Evolutionary conservation across 2,113 vertebrate genomes (phyloP).

Genomic region (Mugil cephalus): DNA sequence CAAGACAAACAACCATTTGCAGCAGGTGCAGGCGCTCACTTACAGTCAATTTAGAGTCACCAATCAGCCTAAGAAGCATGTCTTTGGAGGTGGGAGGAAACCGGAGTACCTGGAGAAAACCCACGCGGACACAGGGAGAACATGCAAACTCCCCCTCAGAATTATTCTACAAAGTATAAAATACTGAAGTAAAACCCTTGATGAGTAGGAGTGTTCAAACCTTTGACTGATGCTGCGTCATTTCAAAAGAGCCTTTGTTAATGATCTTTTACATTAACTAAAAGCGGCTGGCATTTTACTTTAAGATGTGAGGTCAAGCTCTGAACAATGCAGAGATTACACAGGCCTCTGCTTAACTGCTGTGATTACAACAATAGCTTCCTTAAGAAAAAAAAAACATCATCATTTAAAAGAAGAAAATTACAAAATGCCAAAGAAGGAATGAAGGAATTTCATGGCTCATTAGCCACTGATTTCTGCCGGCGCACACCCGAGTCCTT

Average conservation of each 20-base stretch:
- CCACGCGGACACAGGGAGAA: no score
- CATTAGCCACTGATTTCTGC: slow-evolving; percentile 56
- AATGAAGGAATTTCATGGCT: slow-evolving; percentile 52
- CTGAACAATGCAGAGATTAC: slow-evolving; percentile 10
- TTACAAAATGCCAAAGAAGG: slow-evolving; percentile 27
- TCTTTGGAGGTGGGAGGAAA: no score
- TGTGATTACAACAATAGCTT: slow-evolving; percentile 31
- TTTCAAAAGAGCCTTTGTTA: background rate
- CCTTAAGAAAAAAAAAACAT: background rate
- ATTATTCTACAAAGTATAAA: no score
- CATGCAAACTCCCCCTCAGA: no score
- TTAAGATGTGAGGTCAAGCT: background rate
- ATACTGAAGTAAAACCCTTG: no score
- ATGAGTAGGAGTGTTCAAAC: no score
- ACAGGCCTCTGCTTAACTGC: background rate
- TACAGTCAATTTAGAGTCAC: no score
- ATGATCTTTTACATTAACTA: background rate
- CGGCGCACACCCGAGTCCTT: background rate
- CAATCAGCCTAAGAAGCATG: no score
- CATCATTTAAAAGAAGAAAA: slow-evolving; percentile 6
- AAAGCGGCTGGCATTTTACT: slow-evolving; percentile 9
- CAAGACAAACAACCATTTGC: no score
- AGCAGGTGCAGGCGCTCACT: no score
- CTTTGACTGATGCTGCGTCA: no score
- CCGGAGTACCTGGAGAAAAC: no score